phyloP scores from a whole-genome alignment of 2,113 vertebrate species.

The Desmodus rotundus region DNA sequence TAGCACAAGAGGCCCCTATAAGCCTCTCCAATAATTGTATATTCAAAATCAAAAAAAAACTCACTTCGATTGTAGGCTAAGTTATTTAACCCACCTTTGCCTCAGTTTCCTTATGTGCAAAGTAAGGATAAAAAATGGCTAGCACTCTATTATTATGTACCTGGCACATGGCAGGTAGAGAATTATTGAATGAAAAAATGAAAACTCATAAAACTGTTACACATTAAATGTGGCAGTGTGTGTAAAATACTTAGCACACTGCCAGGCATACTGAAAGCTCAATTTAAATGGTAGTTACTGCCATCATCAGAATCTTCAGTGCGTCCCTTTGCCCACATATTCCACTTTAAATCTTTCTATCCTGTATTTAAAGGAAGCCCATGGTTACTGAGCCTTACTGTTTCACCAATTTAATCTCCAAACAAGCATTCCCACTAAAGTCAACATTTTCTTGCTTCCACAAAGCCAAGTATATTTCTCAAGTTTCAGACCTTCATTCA shows the following conservation, averaged over 20 bases:
- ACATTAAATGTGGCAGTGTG: not conserved
- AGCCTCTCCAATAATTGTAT: not conserved
- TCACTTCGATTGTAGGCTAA: not conserved
- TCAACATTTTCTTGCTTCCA: not conserved
- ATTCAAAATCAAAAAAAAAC: not conserved
- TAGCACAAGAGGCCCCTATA: not conserved
- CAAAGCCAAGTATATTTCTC: not conserved
- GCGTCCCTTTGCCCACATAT: not conserved
- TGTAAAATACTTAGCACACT: not conserved
- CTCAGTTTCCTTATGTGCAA: conserved; percentile 11
- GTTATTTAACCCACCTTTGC: not conserved
- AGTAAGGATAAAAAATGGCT: not conserved
- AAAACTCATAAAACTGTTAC: not conserved
- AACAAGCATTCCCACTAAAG: conserved; percentile 22
- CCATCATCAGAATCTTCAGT: not conserved
- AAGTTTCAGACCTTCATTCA: not conserved
- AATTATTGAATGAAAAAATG: not conserved
- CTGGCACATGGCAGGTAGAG: not conserved
- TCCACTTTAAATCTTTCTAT: not conserved
- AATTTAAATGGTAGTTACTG: not conserved
- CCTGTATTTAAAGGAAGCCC: not conserved
- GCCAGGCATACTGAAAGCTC: not conserved
- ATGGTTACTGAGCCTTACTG: not conserved
- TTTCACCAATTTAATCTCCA: not conserved
- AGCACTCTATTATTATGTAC: not conserved